These are phyloP conservation scores for Oncopodura yosiiana DNA, from an alignment of 1,140 invertebrate species.

Conservation along the genomic window DNA sequence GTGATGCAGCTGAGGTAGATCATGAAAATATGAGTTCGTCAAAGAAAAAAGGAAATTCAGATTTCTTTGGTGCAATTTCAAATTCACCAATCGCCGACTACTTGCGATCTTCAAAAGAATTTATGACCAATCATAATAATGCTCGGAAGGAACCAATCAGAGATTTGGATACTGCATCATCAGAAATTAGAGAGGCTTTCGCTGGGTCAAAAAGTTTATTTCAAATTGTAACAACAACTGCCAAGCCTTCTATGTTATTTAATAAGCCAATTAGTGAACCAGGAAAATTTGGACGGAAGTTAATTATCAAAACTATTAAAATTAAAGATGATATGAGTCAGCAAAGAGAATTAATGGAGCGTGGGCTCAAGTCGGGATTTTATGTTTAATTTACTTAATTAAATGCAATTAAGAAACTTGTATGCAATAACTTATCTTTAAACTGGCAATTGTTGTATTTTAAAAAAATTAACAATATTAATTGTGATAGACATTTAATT, in stretches of 20 bases:
- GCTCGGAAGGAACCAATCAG: no score
- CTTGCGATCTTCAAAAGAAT: no score
- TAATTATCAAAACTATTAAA: constrained; percentile 12
- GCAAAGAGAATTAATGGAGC: background rate
- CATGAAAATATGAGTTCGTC: background rate
- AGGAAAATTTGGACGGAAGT: constrained; percentile 12
- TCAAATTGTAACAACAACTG: background rate
- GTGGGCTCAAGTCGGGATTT: constrained; percentile 23
- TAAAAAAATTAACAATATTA: no score
- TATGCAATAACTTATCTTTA: no score
- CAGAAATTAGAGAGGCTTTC: no score
- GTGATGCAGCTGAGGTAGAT: background rate
- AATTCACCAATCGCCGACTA: background rate
- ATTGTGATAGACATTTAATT: no score
- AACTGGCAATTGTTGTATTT: no score
- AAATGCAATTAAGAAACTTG: no score
- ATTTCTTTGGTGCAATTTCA: background rate
- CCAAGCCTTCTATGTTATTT: no score
- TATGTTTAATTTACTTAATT: constrained; percentile 11
- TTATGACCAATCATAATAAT: no score
- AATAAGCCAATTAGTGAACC: background rate
- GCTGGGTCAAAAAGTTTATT: background rate
- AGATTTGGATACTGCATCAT: constrained; percentile 14
- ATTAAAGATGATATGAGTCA: background rate
- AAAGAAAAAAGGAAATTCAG: background rate